Conservation (phyloP, 2,113 vertebrate species). For the Sorex araneus region DNA sequence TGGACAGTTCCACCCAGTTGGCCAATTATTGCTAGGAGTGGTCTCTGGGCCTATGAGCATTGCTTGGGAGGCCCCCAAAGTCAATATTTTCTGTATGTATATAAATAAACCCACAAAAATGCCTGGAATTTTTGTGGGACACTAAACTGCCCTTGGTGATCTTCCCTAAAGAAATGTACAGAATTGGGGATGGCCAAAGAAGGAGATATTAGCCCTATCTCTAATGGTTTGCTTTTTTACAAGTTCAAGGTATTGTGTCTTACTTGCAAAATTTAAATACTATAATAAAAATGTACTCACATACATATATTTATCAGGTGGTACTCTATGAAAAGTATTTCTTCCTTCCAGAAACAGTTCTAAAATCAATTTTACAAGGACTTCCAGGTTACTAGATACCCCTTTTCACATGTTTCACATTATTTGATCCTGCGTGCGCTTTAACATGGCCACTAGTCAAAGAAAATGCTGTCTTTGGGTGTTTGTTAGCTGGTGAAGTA, state of each 20-base stretch:
- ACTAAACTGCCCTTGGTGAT: background rate
- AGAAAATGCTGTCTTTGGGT: background rate
- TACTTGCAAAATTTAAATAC: slow-evolving; percentile 47
- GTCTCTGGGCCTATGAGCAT: too few species aligned
- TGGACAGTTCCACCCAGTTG: too few species aligned
- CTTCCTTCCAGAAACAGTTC: slow-evolving; percentile 8
- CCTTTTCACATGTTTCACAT: background rate
- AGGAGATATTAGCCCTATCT: background rate
- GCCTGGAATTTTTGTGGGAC: slow-evolving; percentile 32
- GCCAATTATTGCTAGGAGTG: too few species aligned
- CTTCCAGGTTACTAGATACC: background rate
- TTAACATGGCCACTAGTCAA: background rate
- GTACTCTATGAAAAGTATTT: slow-evolving; percentile 16
- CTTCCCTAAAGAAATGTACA: background rate
- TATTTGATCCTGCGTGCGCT: background rate
- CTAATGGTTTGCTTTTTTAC: background rate
- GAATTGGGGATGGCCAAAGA: background rate
- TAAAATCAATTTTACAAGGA: background rate
- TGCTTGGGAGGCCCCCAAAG: too few species aligned
- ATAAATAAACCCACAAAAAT: background rate
- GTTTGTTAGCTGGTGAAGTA: background rate
- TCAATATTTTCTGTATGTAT: background rate
- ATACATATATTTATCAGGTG: background rate
- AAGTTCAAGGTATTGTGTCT: background rate
- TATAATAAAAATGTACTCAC: slow-evolving; percentile 25